Conservation (phyloP, 2,888 invertebrate species). For the Drosophila kanekoi region DNA sequence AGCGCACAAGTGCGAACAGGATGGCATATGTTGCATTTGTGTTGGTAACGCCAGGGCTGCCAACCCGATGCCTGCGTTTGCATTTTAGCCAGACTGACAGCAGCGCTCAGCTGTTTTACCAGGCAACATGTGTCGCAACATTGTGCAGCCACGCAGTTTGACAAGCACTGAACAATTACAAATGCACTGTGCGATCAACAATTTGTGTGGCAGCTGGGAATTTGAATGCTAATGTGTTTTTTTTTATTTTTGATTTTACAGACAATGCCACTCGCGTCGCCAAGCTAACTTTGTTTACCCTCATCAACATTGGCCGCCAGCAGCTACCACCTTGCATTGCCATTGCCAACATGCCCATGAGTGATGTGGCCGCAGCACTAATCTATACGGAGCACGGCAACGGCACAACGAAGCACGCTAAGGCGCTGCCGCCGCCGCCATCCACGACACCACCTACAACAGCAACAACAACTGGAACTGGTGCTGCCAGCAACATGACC, state of each 20-base stretch:
- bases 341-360: constrained; percentile 63
- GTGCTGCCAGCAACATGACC: constrained; percentile 48
- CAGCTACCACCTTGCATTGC: constrained; percentile 52
- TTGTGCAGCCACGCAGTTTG: constrained; percentile 29
- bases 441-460: constrained; percentile 8
- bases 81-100: constrained; percentile 12
- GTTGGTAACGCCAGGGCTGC: constrained; percentile 41
- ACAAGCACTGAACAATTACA: constrained; percentile 20
- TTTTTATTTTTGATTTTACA: constrained; percentile 9
- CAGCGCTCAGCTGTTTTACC: constrained; percentile 42
- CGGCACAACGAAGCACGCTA: constrained; percentile 51
- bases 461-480: constrained; percentile 15
- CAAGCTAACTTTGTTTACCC: constrained; percentile 57
- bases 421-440: constrained; percentile 19
- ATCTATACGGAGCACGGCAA: constrained; percentile 63
- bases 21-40: constrained; percentile 39
- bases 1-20: constrained; percentile 45
- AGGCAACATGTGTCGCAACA: constrained; percentile 31
- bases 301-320: constrained; percentile 56
- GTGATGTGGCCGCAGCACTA: constrained; percentile 62
- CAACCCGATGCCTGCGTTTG: constrained; percentile 26
- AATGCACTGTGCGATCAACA: constrained; percentile 5
- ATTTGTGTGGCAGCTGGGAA: not conserved
- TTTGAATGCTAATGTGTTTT: not conserved
- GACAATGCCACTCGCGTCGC: constrained; percentile 58